Evolutionary conservation across 1,140 invertebrate genomes (phyloP).

Genomic region (Drosophila tristis): DNA sequence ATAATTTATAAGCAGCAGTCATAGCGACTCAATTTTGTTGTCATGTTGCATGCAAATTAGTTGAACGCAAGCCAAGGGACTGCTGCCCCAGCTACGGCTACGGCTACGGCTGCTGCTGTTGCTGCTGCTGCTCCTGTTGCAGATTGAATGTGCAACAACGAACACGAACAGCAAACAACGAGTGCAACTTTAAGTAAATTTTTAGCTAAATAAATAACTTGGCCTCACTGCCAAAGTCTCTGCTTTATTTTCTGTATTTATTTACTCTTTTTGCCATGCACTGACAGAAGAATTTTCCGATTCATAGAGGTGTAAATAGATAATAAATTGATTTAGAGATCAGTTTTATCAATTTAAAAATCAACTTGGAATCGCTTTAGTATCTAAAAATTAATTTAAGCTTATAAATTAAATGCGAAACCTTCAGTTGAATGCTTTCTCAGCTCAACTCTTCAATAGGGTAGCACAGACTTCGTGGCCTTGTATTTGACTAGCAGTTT

Average conservation of each 20-base stretch:
- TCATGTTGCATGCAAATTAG: slow-evolving; percentile 66
- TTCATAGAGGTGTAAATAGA: no score
- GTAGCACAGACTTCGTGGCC: no score
- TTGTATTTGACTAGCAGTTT: no score
- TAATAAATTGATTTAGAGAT: no score
- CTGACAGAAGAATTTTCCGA: no score
- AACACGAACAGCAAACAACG: slow-evolving; percentile 12
- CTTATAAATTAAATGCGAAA: no score
- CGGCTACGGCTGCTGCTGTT: no score
- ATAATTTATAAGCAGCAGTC: slow-evolving; percentile 62
- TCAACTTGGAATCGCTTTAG: no score
- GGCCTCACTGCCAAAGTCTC: slow-evolving; percentile 14
- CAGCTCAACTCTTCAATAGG: no score
- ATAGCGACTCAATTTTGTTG: slow-evolving; percentile 48
- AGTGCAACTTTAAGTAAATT: slow-evolving; percentile 57
- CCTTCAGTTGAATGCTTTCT: no score
- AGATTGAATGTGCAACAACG: slow-evolving; percentile 37
- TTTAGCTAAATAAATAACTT: slow-evolving; percentile 59
- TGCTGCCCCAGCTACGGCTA: background rate
- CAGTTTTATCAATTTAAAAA: no score
- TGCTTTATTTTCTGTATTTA: slow-evolving; percentile 3
- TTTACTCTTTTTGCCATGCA: background rate
- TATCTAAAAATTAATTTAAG: no score
- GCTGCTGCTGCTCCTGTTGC: slow-evolving; percentile 31
- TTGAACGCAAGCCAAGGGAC: slow-evolving; percentile 21